Conservation (phyloP, 2,113 vertebrate genomes). For the Siphamia tubifer region DNA sequence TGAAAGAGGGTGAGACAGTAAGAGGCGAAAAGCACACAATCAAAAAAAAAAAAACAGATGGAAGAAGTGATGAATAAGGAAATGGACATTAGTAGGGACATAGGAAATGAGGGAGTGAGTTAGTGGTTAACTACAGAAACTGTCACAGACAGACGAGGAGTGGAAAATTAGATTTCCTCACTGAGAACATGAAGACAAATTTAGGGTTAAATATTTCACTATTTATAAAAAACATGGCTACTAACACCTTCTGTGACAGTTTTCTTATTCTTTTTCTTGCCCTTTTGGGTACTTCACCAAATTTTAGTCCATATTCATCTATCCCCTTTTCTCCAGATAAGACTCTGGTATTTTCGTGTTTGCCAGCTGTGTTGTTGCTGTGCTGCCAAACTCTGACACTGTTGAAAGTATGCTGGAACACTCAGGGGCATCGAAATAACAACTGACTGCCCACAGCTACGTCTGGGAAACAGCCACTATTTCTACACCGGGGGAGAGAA, state of each 20-base stretch:
- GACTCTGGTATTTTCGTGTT: background rate
- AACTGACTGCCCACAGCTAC: constrained; percentile 19
- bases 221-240: constrained; percentile 1
- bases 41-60: background rate
- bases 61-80: background rate
- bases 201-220: constrained; percentile 23
- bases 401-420: constrained; percentile 24
- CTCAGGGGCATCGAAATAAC: constrained; percentile 24
- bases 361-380: background rate
- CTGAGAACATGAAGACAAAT: background rate
- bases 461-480: background rate
- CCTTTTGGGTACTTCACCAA: background rate
- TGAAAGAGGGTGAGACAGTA: background rate
- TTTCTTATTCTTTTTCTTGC: background rate
- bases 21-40: background rate
- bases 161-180: constrained; percentile 22
- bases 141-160: constrained; percentile 16
- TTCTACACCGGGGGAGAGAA: background rate
- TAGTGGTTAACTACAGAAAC: background rate
- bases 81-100: background rate
- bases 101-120: background rate
- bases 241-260: background rate
- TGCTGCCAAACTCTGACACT: constrained; percentile 23
- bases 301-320: background rate
- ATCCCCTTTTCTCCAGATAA: background rate